Base-by-base conservation (phyloP, 2,113 vertebrate species). In the Cygnus atratus region DNA sequence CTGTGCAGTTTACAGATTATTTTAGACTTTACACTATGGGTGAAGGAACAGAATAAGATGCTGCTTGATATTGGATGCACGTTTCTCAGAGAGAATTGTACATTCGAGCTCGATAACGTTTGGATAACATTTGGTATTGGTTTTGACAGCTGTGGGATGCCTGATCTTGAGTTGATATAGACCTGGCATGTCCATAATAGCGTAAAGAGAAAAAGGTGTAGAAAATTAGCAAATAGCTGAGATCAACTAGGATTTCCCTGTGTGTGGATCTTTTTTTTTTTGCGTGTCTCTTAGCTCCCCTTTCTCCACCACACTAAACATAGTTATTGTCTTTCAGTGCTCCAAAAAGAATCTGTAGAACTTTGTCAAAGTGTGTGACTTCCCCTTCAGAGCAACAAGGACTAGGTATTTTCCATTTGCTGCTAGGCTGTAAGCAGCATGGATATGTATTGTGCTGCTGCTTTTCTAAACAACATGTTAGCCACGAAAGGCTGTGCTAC, bases 61-160 rank as follows among this genome's bases (percentile, higher is more conserved):
- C 26, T 5, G 0, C 54, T 75, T 75, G 55, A 22, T 41, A 75
- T 75, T 35, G 43, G 43, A 48, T 66, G 58, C 58, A 14, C 0
- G 0, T 24, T 75, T 81, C 76, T 52, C 50, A 24, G 50, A 71
- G 33, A 35, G 37, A 14, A 8, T 13, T 79, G 22, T 58, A 58
- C 5, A 9, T 61, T 82, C 26, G 14, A 73, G 37, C 24, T 44
- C 65, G 68, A 14, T 50, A 52, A 37, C 2, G 18, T n/a, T 61
- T 63, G 41, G 68, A 14, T 50, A 52, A 37, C 2, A 20, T n/a
- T 61, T 63, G 41, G 14, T 48, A 14, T 0, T 66, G 4, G 2
- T 55, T 57, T 76, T 84, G 20, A 31, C 25, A 90, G 13, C 24
- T 67, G 24, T 59, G 17, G 43, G n/a, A 63, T 63, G 20, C 43